Conservation (phyloP, 2,797 vertebrate species). For the Halcyon smyrnensis region DNA sequence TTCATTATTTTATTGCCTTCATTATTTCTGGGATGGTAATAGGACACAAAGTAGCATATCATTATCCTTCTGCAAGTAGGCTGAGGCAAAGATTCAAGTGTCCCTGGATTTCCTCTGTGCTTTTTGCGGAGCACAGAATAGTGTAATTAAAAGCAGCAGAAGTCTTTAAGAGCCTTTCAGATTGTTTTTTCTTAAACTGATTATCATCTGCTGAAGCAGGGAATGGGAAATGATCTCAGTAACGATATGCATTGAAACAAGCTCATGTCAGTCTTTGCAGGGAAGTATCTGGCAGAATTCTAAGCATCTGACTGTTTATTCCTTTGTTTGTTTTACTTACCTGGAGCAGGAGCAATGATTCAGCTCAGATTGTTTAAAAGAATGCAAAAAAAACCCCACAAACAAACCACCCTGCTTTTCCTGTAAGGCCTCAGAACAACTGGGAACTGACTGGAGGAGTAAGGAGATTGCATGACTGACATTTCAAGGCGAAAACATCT, state of each 20-base stretch:
- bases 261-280: slow-evolving; percentile 9
- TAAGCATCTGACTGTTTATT: slow-evolving; percentile 21
- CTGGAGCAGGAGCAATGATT: slow-evolving; percentile 11
- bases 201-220: slow-evolving; percentile 40
- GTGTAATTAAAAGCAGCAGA: slow-evolving; percentile 54
- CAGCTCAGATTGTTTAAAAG: neutral
- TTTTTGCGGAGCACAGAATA: neutral
- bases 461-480: neutral
- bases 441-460: slow-evolving; percentile 1
- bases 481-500: neutral
- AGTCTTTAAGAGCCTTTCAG: slow-evolving; percentile 33
- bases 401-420: neutral
- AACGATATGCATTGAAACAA: neutral
- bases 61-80: slow-evolving; percentile 36
- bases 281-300: slow-evolving; percentile 1
- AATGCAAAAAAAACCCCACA: neutral
- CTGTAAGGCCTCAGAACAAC: neutral
- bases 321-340: slow-evolving; percentile 27
- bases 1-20: slow-evolving; percentile 68
- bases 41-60: slow-evolving; percentile 20
- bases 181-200: slow-evolving; percentile 24
- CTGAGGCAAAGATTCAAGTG: slow-evolving; percentile 31
- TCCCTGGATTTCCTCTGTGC: neutral
- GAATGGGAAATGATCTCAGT: neutral
- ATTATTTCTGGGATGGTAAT: slow-evolving; percentile 55